These are phyloP conservation scores for Nothocercus nigrocapillus DNA, from an alignment of 2,113 vertebrate genomes.

Conservation along the genomic window DNA sequence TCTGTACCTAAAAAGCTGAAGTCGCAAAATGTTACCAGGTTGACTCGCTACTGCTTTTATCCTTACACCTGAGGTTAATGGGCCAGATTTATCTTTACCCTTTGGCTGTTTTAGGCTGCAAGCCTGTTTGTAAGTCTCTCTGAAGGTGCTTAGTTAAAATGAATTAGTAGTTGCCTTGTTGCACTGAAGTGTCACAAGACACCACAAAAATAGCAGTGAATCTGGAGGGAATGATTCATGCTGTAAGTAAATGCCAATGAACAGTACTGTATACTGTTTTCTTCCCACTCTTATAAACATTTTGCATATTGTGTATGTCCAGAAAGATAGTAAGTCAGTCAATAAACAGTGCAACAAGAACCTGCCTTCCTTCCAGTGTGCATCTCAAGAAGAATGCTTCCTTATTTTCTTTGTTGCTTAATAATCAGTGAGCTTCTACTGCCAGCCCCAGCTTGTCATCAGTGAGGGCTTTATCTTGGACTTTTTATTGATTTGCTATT, in stretches of 20 bases:
- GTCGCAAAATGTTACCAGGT: background rate
- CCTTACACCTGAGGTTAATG: background rate
- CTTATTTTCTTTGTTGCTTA: background rate
- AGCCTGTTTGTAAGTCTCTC: background rate
- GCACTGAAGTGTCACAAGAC: background rate
- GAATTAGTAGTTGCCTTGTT: background rate
- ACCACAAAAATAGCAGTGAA: background rate
- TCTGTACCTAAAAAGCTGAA: background rate
- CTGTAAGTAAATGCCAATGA: background rate
- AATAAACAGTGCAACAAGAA: background rate
- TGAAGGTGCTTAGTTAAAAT: background rate
- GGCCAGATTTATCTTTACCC: background rate
- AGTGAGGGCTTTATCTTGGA: background rate
- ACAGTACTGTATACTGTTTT: background rate
- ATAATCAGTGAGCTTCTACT: background rate
- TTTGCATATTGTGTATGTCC: background rate
- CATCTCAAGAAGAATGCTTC: background rate
- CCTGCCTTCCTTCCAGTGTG: background rate
- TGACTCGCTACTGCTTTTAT: background rate
- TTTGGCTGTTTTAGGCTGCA: background rate
- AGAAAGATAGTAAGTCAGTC: background rate
- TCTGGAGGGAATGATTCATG: background rate
- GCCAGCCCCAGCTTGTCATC: background rate
- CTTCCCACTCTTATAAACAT: background rate
- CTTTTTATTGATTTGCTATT: background rate